Conservation (phyloP, 2,797 vertebrate species). For the Acipenser transmontanus region DNA sequence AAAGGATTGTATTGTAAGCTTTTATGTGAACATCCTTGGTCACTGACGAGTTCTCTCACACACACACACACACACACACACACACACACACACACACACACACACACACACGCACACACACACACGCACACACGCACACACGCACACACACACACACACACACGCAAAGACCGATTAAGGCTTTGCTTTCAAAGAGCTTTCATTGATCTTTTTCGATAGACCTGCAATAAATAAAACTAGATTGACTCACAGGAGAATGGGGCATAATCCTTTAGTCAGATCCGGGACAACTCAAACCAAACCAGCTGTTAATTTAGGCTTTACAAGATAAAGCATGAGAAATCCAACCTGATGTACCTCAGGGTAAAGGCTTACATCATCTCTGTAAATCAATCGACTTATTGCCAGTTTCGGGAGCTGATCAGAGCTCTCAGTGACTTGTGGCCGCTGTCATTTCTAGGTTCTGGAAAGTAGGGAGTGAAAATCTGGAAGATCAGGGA, state of each 20-base stretch:
- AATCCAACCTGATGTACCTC: constrained; percentile 97
- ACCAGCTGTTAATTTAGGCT: constrained; percentile 99
- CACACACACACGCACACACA: no score
- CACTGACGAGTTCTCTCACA: constrained; percentile 14
- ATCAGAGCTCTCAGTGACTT: constrained; percentile 72
- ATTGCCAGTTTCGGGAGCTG: constrained; percentile 87
- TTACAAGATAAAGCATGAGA: constrained; percentile 98
- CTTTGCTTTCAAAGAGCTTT: constrained; percentile 96
- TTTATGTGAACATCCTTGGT: constrained; percentile 12
- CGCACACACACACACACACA: constrained; percentile 57
- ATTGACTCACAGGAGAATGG: constrained; percentile 96
- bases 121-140: no score
- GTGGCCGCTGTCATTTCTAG: constrained; percentile 38
- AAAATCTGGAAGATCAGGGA: constrained; percentile 17
- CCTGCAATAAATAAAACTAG: constrained; percentile 98
- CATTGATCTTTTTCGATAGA: constrained; percentile 99
- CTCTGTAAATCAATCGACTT: constrained; percentile 91
- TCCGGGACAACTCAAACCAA: constrained; percentile 97
- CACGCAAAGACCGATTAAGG: constrained; percentile 88
- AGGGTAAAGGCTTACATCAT: constrained; percentile 95
- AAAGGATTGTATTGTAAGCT: constrained; percentile 17
- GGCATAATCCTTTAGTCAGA: constrained; percentile 97
- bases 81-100: constrained; percentile 35
- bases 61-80: constrained; percentile 46
- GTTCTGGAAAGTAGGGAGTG: constrained; percentile 1